These are phyloP conservation scores for Takifugu rubripes DNA, from an alignment of 2,797 vertebrate species.

Conservation along the genomic window DNA sequence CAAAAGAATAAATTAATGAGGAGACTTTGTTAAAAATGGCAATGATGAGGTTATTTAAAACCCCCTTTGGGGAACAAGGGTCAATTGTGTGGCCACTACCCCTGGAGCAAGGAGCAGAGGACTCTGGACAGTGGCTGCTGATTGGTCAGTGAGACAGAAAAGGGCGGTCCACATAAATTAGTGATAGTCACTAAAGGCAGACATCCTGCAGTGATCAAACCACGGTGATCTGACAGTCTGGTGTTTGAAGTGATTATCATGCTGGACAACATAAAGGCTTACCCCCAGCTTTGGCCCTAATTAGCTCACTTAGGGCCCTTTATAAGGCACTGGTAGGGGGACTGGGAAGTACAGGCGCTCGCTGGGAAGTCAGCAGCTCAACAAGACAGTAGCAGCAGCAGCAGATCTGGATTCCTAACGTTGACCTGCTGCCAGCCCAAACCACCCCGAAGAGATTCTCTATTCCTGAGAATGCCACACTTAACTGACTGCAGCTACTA, in stretches of 20 bases:
- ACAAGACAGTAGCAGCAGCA: constrained; percentile 34
- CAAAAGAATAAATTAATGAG: constrained; percentile 61
- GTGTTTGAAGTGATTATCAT: constrained; percentile 83
- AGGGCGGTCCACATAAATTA: constrained; percentile 72
- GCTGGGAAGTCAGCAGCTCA: constrained; percentile 47
- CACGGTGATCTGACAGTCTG: constrained; percentile 78
- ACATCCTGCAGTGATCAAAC: constrained; percentile 83
- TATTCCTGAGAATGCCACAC: constrained; percentile 79
- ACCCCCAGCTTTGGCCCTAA: constrained; percentile 74
- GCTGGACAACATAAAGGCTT: constrained; percentile 78
- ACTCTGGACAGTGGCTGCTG: constrained; percentile 56
- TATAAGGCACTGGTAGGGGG: constrained; percentile 67
- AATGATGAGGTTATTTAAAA: constrained; percentile 75
- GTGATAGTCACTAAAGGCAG: constrained; percentile 75
- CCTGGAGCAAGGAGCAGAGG: constrained; percentile 78
- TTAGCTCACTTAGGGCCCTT: constrained; percentile 80
- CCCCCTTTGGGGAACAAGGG: constrained; percentile 76
- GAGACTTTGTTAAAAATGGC: constrained; percentile 66
- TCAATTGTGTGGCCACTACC: constrained; percentile 77
- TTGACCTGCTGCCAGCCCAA: constrained; percentile 43
- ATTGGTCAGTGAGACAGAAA: constrained; percentile 65
- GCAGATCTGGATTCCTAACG: constrained; percentile 50
- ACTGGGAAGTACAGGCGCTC: constrained; percentile 53
- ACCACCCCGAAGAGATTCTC: constrained; percentile 44
- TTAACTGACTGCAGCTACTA: constrained; percentile 81